Conservation (phyloP, 2,113 vertebrate genomes). For the Esox niger region DNA sequence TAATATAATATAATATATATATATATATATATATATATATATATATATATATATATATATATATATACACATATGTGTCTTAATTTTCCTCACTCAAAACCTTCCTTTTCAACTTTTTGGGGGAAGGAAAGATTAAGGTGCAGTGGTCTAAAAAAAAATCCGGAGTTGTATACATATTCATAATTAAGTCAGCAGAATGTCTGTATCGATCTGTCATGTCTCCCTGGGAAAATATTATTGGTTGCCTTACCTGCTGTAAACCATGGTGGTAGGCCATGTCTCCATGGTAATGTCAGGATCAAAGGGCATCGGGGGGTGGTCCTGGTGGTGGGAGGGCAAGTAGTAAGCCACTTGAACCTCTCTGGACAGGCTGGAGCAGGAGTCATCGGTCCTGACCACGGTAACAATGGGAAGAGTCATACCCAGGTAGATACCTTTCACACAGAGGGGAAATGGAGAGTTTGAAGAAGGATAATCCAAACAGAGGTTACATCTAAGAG, state of each 20-base stretch:
- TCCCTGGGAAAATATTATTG: too few relatives aligned
- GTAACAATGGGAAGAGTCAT: constrained; percentile 76
- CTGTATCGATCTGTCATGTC: neutral
- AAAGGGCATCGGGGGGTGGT: constrained; percentile 51
- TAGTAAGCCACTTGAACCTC: constrained; percentile 67
- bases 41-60: too few relatives aligned
- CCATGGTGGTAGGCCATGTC: constrained; percentile 67
- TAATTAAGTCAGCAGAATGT: neutral
- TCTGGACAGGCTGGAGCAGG: constrained; percentile 17
- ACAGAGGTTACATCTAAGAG: neutral
- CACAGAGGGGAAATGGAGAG: neutral
- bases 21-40: too few relatives aligned
- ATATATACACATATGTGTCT: too few relatives aligned
- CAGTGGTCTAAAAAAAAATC: too few relatives aligned
- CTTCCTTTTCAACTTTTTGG: too few relatives aligned
- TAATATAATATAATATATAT: too few relatives aligned
- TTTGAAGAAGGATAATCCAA: neutral
- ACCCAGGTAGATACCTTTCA: constrained; percentile 65
- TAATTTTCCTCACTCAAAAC: too few relatives aligned
- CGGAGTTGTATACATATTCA: too few relatives aligned
- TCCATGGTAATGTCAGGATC: constrained; percentile 66
- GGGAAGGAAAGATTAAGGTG: too few relatives aligned
- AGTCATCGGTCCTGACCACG: constrained; percentile 65
- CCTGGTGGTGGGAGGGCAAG: constrained; percentile 65
- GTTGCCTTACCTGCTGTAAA: constrained; percentile 65